Conservation (phyloP, 2,113 vertebrate genomes). For the Cavia aperea region DNA sequence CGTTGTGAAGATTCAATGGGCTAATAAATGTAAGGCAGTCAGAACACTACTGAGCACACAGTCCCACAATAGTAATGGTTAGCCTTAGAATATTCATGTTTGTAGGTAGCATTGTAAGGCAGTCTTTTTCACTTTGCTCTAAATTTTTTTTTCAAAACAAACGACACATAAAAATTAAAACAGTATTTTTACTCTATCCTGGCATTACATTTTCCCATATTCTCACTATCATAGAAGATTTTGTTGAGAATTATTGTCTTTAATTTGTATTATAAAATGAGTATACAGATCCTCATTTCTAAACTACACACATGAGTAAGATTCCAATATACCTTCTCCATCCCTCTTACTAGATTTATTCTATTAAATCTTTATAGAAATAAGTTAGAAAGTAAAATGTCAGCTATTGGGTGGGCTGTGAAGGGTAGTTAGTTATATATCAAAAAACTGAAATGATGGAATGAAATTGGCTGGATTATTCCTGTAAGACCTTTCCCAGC, state of each 20-base stretch:
- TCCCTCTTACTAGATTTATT: background rate
- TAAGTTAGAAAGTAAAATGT: constrained; percentile 17
- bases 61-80: background rate
- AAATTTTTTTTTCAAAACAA: background rate
- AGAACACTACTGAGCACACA: background rate
- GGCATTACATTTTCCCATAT: background rate
- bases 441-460: constrained; percentile 14
- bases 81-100: background rate
- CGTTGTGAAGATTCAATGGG: background rate
- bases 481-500: constrained; percentile 20
- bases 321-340: background rate
- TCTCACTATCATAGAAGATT: background rate
- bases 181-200: background rate
- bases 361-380: constrained; percentile 16
- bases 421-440: background rate
- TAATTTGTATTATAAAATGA: background rate
- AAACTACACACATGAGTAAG: background rate
- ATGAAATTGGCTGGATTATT: constrained; percentile 36
- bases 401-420: background rate
- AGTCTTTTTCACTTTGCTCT: background rate
- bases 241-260: background rate
- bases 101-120: background rate
- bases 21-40: background rate
- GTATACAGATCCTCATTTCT: background rate
- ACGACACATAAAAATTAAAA: background rate